phyloP scores from a whole-genome alignment of 37 sponge, comb jelly and placozoan species.

The Ianthella basta region DNA sequence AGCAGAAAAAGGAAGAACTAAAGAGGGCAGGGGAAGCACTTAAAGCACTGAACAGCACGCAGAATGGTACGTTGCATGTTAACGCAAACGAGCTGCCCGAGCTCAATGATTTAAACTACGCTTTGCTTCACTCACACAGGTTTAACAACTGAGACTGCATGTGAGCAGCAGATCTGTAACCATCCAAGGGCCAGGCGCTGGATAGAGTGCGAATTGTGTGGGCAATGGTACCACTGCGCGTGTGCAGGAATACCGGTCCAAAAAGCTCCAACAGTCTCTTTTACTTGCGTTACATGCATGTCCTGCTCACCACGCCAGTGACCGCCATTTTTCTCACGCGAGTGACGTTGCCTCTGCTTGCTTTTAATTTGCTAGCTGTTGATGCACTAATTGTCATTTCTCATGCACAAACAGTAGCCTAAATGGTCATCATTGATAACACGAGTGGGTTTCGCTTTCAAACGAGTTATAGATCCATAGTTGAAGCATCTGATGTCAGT shows the following conservation, averaged over 20 bases:
- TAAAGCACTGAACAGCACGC: neutral
- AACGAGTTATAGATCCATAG: neutral
- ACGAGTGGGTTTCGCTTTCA: neutral
- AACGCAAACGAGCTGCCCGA: neutral
- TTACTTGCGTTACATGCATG: neutral
- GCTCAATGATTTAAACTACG: neutral
- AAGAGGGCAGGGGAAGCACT: neutral
- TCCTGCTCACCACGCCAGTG: neutral
- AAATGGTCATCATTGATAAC: neutral
- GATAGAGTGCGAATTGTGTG: neutral
- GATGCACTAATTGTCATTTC: neutral
- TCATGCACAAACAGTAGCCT: neutral
- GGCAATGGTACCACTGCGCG: neutral
- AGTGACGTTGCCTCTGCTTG: neutral
- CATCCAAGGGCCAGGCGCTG: constrained; percentile 9
- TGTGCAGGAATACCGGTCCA: constrained; percentile 2
- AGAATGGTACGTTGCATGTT: neutral
- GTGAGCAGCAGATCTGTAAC: neutral
- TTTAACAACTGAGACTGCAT: neutral
- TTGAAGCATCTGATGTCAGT: neutral
- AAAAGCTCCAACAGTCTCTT: neutral
- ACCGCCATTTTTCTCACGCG: neutral
- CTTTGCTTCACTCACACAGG: neutral
- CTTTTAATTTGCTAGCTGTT: neutral
- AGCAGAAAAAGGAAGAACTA: constrained; percentile 3